phyloP scores from a whole-genome alignment of 1,140 invertebrate genomes.

The Lepidurus apus region DNA sequence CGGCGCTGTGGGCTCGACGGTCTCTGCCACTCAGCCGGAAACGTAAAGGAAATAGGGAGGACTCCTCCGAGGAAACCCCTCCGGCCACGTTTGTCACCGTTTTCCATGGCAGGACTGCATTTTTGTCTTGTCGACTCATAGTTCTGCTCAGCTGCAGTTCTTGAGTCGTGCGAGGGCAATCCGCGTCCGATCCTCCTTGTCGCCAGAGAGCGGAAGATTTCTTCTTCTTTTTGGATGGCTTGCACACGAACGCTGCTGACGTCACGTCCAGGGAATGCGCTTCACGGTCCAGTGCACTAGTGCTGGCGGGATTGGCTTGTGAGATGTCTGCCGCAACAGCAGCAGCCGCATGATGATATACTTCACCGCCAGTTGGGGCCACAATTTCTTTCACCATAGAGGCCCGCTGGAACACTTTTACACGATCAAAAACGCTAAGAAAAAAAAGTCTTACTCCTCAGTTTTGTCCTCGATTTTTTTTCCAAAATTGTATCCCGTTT shows the following conservation, averaged over 20 bases:
- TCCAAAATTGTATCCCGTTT: too few relatives aligned
- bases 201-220: background rate
- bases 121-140: background rate
- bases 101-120: background rate
- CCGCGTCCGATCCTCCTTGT: background rate
- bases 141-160: background rate
- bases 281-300: conserved; percentile 1
- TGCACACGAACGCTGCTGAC: background rate
- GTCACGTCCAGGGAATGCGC: conserved; percentile 11
- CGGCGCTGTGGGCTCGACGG: conserved; percentile 32
- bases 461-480: too few relatives aligned
- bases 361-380: conserved; percentile 20
- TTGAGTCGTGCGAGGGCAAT: background rate
- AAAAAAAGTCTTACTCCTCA: background rate
- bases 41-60: conserved; percentile 23
- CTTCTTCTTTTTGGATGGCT: background rate
- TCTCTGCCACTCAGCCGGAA: conserved; percentile 28
- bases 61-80: background rate
- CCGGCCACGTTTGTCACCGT: conserved; percentile 11
- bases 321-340: background rate
- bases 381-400: conserved; percentile 16
- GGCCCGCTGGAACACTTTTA: background rate
- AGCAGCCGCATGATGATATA: background rate
- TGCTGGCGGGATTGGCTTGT: background rate
- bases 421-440: background rate